Base-by-base conservation (phyloP, 2,888 invertebrate genomes). In the Pseudococcus longispinus region DNA sequence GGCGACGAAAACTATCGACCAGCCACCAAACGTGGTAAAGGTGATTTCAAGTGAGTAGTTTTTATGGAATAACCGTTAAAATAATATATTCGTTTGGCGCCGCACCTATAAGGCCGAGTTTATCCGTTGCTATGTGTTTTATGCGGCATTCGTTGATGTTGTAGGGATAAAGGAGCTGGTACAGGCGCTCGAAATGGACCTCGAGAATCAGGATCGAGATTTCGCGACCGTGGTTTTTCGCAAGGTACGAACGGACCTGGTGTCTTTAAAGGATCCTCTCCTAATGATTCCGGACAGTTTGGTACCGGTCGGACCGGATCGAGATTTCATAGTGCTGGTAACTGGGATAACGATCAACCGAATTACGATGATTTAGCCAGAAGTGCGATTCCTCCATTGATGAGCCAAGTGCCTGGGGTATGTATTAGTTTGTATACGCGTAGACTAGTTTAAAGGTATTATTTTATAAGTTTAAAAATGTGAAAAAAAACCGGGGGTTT, bases 221-320 rank as follows among this genome's bases (percentile, higher is more conserved):
- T 89, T 87, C 87, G 89, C 26, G 89, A 89, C 20, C 77, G 89
- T 70, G 89, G 89, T 11, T 89, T 88, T 87, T 89, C 90, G 15
- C 89, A 89, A 4, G 90, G 90, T 26, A 90, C 90, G 6, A 90
- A 90, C 15, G 90, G 91, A 13, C 42, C 42, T 8, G 74, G 74
- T 37, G 46, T 74, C 4, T 90, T 90, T 20, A 90, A 91, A n/a
- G 88, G 89, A 65, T 92, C 92, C 87, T 92, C 92, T 0, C 92
- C 85, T 1, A 32, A 37, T 23, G 60, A 70, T 42, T 42, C 92
- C 0, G 91, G 92, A 0, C 89, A 90, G 26, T 89, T 88, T 92
- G 91, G 89, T 90, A 90, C 11, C 91, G 91, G 87, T 90, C 91
- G 87, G 13, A 23, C 65, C 46, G 93, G 92, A 0, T 92, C 94